A percentile compares a stretch with the other conserved stretches of the same genome.
These are phyloP conservation scores for Lepidurus packardi DNA, from an alignment of 1,140 invertebrate species.

Conservation along the genomic window DNA sequence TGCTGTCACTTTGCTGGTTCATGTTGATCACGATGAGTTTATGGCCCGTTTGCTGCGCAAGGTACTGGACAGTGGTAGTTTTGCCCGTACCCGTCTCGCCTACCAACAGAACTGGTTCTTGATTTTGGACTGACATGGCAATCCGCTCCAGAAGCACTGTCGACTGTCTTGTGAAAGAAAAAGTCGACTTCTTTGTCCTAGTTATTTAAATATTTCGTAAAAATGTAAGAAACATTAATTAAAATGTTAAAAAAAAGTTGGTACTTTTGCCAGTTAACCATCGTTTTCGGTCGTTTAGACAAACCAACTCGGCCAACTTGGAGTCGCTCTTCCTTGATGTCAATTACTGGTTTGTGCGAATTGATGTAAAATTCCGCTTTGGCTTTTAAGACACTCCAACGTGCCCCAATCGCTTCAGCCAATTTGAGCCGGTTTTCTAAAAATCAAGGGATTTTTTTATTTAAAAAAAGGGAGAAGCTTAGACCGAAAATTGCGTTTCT, in stretches of 20 bases:
- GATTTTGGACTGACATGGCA: slow-evolving; percentile 67
- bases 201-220: neutral
- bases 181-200: slow-evolving; percentile 42
- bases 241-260: neutral
- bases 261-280: slow-evolving; percentile 14
- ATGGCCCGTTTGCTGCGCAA: slow-evolving; percentile 75
- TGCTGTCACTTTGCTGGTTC: slow-evolving; percentile 97
- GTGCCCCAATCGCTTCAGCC: slow-evolving; percentile 67
- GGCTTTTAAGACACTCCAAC: slow-evolving; percentile 72
- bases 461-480: slow-evolving; percentile 28
- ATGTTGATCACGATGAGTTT: slow-evolving; percentile 95
- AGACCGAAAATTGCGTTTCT: slow-evolving; percentile 36
- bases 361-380: slow-evolving; percentile 74
- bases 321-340: slow-evolving; percentile 37
- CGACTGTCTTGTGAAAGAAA: slow-evolving; percentile 73
- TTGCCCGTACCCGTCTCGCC: slow-evolving; percentile 99
- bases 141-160: slow-evolving; percentile 79
- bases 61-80: slow-evolving; percentile 90
- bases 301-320: slow-evolving; percentile 42
- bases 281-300: slow-evolving; percentile 35
- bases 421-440: slow-evolving; percentile 52
- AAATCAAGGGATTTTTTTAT: no score
- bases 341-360: slow-evolving; percentile 70
- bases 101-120: slow-evolving; percentile 89
- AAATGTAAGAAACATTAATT: neutral